A percentile compares a stretch with the other conserved stretches of the same genome.
These are phyloP conservation scores for Hassar affinis DNA, from an alignment of 2,113 vertebrate species.

Conservation along the genomic window DNA sequence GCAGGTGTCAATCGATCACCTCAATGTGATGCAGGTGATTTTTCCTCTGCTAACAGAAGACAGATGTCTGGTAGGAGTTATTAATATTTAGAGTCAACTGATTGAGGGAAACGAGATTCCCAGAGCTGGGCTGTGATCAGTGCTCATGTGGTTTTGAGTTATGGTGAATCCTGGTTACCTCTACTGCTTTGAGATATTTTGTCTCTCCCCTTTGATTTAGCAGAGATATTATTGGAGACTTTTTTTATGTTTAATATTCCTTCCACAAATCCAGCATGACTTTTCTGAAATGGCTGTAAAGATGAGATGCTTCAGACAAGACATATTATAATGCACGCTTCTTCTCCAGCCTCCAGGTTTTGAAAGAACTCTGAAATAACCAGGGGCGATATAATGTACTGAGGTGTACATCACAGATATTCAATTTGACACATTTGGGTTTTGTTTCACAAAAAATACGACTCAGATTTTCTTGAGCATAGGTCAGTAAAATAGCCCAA, in stretches of 20 bases:
- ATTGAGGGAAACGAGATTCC: conserved; percentile 1
- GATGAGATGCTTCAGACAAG: not conserved
- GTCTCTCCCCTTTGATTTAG: not conserved
- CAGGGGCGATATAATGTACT: not conserved
- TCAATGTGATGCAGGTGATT: conserved; percentile 50
- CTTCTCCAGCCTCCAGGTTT: not conserved
- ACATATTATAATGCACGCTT: no score
- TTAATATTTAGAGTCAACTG: not conserved
- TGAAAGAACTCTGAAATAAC: not conserved
- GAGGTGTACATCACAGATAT: not conserved
- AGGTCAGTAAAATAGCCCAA: not conserved
- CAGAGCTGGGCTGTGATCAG: not conserved
- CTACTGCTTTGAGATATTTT: not conserved
- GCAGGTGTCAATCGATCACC: conserved; percentile 69
- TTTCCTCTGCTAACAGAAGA: not conserved
- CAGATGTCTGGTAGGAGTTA: conserved; percentile 19
- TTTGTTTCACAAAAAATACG: not conserved
- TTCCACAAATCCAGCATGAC: not conserved
- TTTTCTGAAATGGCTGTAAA: not conserved
- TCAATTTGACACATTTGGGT: not conserved
- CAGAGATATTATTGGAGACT: not conserved
- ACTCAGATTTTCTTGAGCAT: not conserved
- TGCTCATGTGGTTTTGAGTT: not conserved
- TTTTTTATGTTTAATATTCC: not conserved
- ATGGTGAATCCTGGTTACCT: not conserved